These are phyloP conservation scores for Drosophila limbata DNA, from an alignment of 2,888 invertebrate genomes.

Conservation along the genomic window DNA sequence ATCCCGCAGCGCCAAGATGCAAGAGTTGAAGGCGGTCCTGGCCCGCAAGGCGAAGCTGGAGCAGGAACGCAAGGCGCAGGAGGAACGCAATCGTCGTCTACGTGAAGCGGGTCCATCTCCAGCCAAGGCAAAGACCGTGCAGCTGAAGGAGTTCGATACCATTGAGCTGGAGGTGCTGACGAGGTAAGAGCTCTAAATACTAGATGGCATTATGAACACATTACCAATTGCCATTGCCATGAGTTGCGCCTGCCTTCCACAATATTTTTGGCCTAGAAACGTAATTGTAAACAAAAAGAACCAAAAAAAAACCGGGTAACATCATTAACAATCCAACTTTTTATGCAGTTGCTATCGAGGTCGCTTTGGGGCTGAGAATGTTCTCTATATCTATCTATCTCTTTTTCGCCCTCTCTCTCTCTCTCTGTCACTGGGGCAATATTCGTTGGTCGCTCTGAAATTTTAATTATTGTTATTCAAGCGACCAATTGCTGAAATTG, in stretches of 20 bases:
- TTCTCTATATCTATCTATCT: not conserved
- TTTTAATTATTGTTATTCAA: constrained; percentile 44
- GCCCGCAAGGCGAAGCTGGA: constrained; percentile 89
- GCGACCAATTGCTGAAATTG: constrained; percentile 65
- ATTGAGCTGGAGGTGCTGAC: constrained; percentile 91
- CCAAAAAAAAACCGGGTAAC: constrained; percentile 70
- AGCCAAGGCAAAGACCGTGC: constrained; percentile 73
- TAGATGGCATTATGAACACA: constrained; percentile 1
- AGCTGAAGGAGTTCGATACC: constrained; percentile 89
- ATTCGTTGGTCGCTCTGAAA: constrained; percentile 11
- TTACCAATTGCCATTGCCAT: not conserved
- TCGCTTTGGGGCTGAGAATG: constrained; percentile 58
- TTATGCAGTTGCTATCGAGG: constrained; percentile 74
- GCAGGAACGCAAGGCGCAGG: constrained; percentile 86
- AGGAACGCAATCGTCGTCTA: constrained; percentile 81
- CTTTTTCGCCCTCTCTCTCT: not conserved
- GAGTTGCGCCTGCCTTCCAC: constrained; percentile 63
- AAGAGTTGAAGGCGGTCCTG: constrained; percentile 89
- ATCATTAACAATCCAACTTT: constrained; percentile 56
- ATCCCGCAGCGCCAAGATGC: constrained; percentile 89
- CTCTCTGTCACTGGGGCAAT: constrained; percentile 15
- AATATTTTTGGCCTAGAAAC: constrained; percentile 74
- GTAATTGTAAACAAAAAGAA: constrained; percentile 64
- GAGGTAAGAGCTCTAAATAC: constrained; percentile 87
- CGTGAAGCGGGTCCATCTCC: constrained; percentile 75